Base-by-base conservation (phyloP, 1,140 invertebrate genomes). In the Drosophila kikkawai region DNA sequence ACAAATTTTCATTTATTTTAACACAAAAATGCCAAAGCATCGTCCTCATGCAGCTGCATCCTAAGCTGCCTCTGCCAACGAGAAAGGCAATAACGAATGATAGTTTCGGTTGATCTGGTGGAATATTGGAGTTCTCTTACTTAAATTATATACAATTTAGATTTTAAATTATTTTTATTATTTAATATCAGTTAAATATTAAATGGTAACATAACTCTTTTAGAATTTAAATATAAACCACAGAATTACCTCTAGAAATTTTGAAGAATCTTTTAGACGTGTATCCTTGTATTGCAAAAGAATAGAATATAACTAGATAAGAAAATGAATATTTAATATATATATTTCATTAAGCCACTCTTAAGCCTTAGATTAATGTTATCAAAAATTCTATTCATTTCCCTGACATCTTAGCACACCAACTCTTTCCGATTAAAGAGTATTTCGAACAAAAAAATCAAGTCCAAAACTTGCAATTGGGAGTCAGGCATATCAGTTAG, bases 1-100 rank as follows among this genome's bases (percentile, higher is more conserved):
- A 88, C 84, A 88, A 88, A 88, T 88, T 88, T 88, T 88, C 85
- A 88, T 88, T 88, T 88, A 90, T 88, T 90, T 90, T 81, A 88
- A 88, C 84, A 87, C 74, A 90, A 88, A 80, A 88, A 90, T 86
- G 75, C 83, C 83, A 86, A 87, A 87, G 83, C 70, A 86, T 82
- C 66, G 57, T 55, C 55, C 63, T 67, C 32, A 44, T 69, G 61
- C 51, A 73, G 66, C 67, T 71, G 66, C 60, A 71, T 57, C 48
- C 79, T 60, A 68, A 75, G 81, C 80, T 79, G 66, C 36, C 68
- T 76, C 44, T 77, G 45, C 50, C 70, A 69, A 69, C 50, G 42
- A 65, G 34, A 44, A 79, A 29, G 51, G 55, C 45, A 71, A 68
- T 44, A 51, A 34, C 37, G n/a, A 77, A 17, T 0, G 12, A 29